Base-by-base conservation (phyloP, 2,888 invertebrate species). In the Apeira syringaria region DNA sequence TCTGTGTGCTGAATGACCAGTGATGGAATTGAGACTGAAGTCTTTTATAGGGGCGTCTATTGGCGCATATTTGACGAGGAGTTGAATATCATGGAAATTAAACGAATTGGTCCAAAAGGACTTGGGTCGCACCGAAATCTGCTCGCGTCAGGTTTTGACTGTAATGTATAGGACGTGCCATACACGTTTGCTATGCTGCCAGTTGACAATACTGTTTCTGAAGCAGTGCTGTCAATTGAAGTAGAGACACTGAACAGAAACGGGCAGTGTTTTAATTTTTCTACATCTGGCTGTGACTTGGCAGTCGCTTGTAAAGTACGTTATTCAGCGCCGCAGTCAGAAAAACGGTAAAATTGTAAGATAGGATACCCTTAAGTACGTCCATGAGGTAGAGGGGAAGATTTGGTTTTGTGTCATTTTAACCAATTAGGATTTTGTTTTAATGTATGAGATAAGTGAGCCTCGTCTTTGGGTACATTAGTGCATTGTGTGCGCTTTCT, bases 131-230 rank as follows among this genome's bases (percentile, higher is more conserved):
- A 36, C 5, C 38, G 44, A 26, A 11, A 9, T 25, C 36, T 28
- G 51, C 48, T 24, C 49, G 49, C 52, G 48, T 5, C 52, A 42
- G 27, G 12, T 15, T 9, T 15, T 9, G 53, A 34, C 42, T 3
- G 50, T 40, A 42, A 43, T 64, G 70, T 64, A 64, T 60, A 68
- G 71, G 68, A 68, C 69, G 75, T 74, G 74, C 74, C 75, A 77
- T 73, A 71, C 69, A 68, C 66, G 71, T 63, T 46, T 39, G 46
- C 41, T 11, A 17, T 22, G 40, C 25, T 7, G 38, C 47, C n/a
- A 42, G 50, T 34, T 29, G 47, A 35, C 35, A 26, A 37, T 30
- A 29, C 33, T 32, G 43, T 18, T 7, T 8, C 9, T 18, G 12
- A 25, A 10, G 32, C 41, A 11, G 38, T 13, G 36, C 22, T 24